Conservation (phyloP, 1,140 invertebrate species). For the Nymphalis io region DNA sequence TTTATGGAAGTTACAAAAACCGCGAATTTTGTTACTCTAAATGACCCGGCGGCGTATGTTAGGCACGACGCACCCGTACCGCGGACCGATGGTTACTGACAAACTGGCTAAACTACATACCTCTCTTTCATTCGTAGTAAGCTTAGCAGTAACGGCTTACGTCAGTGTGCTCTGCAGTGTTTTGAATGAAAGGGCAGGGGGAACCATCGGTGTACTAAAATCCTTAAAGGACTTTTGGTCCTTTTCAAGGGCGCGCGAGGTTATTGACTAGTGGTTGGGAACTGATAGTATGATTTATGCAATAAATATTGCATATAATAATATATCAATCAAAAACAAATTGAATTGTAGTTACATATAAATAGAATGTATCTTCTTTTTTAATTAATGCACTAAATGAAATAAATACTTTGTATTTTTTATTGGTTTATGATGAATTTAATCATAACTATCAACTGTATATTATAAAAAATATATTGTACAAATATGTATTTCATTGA, state of each 20-base stretch:
- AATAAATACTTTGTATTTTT: too few relatives aligned
- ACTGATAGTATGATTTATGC: neutral
- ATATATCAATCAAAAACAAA: neutral
- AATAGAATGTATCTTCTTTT: too few relatives aligned
- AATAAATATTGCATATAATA: neutral
- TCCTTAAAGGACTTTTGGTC: conserved; percentile 31
- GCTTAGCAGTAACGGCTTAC: conserved; percentile 63
- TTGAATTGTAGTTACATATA: too few relatives aligned
- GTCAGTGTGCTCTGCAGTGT: conserved; percentile 56
- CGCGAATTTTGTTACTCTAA: conserved; percentile 22
- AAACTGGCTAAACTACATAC: conserved; percentile 46
- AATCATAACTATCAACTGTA: too few relatives aligned
- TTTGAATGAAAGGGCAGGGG: conserved; percentile 65
- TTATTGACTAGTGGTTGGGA: conserved; percentile 16
- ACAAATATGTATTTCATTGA: too few relatives aligned
- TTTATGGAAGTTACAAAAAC: conserved; percentile 20
- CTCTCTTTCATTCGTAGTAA: conserved; percentile 62
- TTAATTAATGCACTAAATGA: too few relatives aligned
- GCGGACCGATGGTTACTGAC: conserved; percentile 61
- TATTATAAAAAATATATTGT: too few relatives aligned
- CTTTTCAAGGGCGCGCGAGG: conserved; percentile 33
- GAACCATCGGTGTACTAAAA: conserved; percentile 27
- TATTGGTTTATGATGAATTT: too few relatives aligned
- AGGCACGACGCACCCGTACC: conserved; percentile 47
- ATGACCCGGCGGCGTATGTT: neutral